These are phyloP conservation scores for Agrochola lychnidis DNA, from an alignment of 2,888 invertebrate species.

Conservation along the genomic window DNA sequence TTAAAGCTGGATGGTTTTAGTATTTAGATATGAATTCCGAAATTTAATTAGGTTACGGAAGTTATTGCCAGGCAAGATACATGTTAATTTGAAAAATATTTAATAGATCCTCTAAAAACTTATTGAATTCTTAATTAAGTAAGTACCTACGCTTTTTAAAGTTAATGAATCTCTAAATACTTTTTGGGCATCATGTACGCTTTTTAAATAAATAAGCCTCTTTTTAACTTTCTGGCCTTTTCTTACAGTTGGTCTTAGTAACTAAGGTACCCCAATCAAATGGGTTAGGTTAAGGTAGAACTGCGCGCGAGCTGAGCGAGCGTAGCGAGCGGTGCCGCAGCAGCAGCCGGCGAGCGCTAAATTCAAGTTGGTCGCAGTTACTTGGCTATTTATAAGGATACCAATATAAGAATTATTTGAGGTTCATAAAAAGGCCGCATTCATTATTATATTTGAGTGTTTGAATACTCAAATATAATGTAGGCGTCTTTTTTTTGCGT, in stretches of 20 bases:
- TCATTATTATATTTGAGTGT: not conserved
- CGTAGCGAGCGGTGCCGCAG: not conserved
- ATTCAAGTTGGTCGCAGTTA: not conserved
- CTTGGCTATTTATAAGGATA: not conserved
- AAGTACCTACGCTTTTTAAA: not conserved
- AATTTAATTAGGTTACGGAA: not conserved
- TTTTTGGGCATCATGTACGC: not conserved
- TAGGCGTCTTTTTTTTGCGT: too few species aligned
- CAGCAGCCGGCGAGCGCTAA: not conserved
- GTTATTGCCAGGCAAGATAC: not conserved
- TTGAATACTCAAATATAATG: not conserved
- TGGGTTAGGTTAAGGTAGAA: not conserved
- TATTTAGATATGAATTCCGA: not conserved
- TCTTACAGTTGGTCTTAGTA: not conserved
- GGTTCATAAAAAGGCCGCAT: not conserved
- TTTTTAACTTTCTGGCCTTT: not conserved
- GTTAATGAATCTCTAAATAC: too few species aligned
- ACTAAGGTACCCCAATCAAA: not conserved
- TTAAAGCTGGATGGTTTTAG: constrained; percentile 2
- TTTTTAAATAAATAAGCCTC: not conserved
- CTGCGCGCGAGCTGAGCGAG: not conserved
- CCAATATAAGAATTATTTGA: not conserved
- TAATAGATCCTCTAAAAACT: not conserved
- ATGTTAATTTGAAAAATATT: not conserved
- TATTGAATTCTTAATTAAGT: not conserved